phyloP scores from a whole-genome alignment of 2,113 vertebrate genomes.

The Forbesichthys papilliferus region DNA sequence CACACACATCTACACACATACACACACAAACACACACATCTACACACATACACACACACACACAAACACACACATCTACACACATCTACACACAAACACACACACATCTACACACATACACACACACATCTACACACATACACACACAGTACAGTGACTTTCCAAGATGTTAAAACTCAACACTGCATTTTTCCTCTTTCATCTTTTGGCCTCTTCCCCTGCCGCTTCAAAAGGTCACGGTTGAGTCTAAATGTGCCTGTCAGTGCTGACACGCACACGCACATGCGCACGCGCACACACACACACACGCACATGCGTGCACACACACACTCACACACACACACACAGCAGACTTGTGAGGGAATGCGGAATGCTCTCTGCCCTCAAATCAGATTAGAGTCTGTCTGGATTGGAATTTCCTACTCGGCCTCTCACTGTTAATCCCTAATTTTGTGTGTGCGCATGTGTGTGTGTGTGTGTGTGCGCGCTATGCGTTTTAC shows the following conservation, averaged over 20 bases:
- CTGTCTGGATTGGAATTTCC: constrained; percentile 41
- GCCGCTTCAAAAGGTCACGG: constrained; percentile 51
- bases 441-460: constrained; percentile 45
- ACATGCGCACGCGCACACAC: not conserved
- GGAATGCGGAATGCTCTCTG: constrained; percentile 11
- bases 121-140: not conserved
- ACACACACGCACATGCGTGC: constrained; percentile 16
- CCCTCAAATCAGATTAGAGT: constrained; percentile 36
- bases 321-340: constrained; percentile 5
- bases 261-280: constrained; percentile 1
- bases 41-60: not conserved
- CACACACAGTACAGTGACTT: constrained; percentile 1
- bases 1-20: not conserved
- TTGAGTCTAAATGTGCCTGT: constrained; percentile 47
- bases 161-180: constrained; percentile 8
- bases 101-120: not conserved
- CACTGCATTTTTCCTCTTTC: constrained; percentile 9
- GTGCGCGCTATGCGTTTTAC: not conserved
- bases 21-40: not conserved
- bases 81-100: not conserved
- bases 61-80: not conserved
- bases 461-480: not conserved
- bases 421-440: constrained; percentile 35
- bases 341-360: constrained; percentile 7
- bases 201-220: constrained; percentile 18